Percentiles rank a stretch among this genome's conserved stretches.
These are phyloP conservation scores for Odontomyia ornata DNA, from an alignment of 2,888 invertebrate genomes.

Conservation along the genomic window DNA sequence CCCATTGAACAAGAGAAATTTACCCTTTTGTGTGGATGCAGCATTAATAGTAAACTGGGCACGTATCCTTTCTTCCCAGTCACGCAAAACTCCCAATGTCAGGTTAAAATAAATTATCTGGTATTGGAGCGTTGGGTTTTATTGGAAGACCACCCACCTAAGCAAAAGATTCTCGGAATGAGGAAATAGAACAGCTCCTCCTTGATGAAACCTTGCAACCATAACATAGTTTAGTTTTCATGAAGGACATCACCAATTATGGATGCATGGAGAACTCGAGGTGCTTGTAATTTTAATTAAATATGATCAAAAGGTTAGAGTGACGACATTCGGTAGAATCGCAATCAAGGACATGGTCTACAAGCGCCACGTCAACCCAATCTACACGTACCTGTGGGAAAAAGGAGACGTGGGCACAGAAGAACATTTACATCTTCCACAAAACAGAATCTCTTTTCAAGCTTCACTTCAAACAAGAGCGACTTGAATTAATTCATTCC, in stretches of 20 bases:
- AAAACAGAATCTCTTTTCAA: not conserved
- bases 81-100: not conserved
- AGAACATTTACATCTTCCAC: not conserved
- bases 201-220: not conserved
- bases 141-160: not conserved
- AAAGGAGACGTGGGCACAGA: not conserved
- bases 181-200: not conserved
- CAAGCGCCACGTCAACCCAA: not conserved
- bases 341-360: no score
- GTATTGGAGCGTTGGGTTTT: not conserved
- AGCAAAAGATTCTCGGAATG: not conserved
- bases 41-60: slow-evolving; percentile 4
- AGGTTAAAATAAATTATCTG: not conserved
- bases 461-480: not conserved
- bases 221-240: not conserved
- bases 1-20: no score
- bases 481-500: not conserved
- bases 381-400: not conserved
- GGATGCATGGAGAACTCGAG: not conserved
- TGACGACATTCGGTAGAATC: not conserved
- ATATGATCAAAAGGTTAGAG: slow-evolving; percentile 10
- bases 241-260: not conserved
- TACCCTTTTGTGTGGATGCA: not conserved
- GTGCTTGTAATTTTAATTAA: slow-evolving; percentile 2
- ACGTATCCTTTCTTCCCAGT: slow-evolving; percentile 11